These are phyloP conservation scores for Amyelois transitella DNA, from an alignment of 1,140 invertebrate species.

Conservation along the genomic window DNA sequence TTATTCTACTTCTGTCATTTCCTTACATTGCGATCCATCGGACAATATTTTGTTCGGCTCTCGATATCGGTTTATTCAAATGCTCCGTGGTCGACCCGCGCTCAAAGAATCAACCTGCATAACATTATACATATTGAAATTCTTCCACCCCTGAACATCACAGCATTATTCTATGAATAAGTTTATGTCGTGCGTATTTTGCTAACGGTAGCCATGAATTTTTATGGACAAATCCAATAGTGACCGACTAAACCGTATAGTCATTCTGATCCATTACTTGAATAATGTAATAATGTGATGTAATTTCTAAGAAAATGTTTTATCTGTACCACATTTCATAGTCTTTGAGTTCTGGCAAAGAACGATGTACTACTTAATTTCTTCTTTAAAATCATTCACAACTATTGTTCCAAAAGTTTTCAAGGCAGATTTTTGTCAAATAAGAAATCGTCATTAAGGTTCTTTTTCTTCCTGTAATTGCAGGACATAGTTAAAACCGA, in stretches of 20 bases:
- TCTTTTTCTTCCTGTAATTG: too few relatives aligned
- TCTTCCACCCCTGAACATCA: constrained; percentile 53
- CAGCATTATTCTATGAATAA: constrained; percentile 67
- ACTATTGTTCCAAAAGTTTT: too few relatives aligned
- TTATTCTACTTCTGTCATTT: background rate
- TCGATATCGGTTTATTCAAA: constrained; percentile 73
- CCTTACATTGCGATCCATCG: constrained; percentile 13
- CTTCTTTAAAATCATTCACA: too few relatives aligned
- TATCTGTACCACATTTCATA: too few relatives aligned
- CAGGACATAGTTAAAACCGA: too few relatives aligned
- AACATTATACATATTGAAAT: constrained; percentile 72
- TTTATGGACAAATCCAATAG: background rate
- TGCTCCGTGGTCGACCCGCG: constrained; percentile 60
- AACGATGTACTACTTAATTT: too few relatives aligned
- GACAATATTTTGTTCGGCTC: constrained; percentile 68
- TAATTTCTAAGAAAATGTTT: too few relatives aligned
- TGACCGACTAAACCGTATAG: background rate
- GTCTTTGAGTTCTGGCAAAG: too few relatives aligned
- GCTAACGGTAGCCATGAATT: background rate
- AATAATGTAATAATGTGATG: background rate
- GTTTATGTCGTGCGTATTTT: constrained; percentile 31
- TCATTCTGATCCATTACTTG: background rate
- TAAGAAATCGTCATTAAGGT: too few relatives aligned
- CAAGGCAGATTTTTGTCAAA: too few relatives aligned
- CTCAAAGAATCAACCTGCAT: constrained; percentile 71